phyloP scores from a whole-genome alignment of 2,113 vertebrate genomes.

The Aramus guarauna region DNA sequence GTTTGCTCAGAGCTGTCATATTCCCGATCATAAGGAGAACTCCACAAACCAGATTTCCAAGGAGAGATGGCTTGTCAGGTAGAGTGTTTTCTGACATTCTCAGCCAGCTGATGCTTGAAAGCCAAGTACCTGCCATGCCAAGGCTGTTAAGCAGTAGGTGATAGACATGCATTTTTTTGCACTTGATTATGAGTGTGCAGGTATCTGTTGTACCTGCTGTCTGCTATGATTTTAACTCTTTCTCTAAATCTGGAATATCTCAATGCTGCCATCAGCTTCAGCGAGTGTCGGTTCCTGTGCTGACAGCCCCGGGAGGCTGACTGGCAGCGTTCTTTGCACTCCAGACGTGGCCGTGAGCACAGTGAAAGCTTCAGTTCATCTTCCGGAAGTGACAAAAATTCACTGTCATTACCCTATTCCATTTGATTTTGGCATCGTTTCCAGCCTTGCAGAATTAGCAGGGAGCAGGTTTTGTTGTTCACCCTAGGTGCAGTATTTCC shows the following conservation, averaged over 20 bases:
- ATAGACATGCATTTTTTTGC: slow-evolving; percentile 1
- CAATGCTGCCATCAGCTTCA: background rate
- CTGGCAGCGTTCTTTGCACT: slow-evolving; percentile 7
- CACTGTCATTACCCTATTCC: background rate
- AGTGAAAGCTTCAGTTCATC: background rate
- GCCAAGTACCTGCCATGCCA: slow-evolving; percentile 18
- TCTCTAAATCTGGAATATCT: background rate
- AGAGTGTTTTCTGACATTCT: background rate
- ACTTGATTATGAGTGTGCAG: background rate
- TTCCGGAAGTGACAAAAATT: slow-evolving; percentile 27
- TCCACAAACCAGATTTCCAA: background rate
- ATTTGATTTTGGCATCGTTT: background rate
- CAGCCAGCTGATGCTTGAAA: slow-evolving; percentile 20
- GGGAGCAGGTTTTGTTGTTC: background rate
- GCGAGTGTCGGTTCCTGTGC: background rate
- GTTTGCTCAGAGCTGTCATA: background rate
- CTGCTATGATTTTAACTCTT: slow-evolving; percentile 9
- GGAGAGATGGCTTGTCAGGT: slow-evolving; percentile 7
- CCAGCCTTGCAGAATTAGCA: background rate
- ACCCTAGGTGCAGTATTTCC: background rate
- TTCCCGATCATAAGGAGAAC: background rate
- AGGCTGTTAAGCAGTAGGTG: background rate
- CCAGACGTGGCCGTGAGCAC: background rate
- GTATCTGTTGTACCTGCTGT: slow-evolving; percentile 45
- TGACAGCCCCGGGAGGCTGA: background rate